Percentiles rank a stretch among this genome's conserved stretches.
Conservation (phyloP, 35 echinoderm and acorn worm genomes). For the Heliocidaris tuberculata region DNA sequence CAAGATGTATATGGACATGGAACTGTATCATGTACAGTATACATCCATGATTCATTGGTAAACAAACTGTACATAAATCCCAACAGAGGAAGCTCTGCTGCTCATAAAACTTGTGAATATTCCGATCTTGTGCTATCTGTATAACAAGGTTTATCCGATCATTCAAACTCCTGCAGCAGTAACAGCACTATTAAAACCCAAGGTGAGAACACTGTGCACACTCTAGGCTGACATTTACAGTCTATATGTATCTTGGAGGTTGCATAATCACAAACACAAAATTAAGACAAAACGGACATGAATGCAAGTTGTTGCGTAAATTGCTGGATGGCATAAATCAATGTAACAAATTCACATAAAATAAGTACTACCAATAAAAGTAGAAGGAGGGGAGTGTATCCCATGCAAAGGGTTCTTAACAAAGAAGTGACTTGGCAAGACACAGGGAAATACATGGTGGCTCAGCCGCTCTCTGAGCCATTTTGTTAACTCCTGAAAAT, state of each 20-base stretch:
- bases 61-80: not conserved
- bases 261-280: not conserved
- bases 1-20: too few species aligned
- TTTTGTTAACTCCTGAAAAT: too few species aligned
- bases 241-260: not conserved
- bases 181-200: not conserved
- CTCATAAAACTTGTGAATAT: not conserved
- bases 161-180: not conserved
- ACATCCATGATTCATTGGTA: not conserved
- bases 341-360: too few species aligned
- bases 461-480: too few species aligned
- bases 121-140: not conserved
- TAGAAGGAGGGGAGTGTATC: too few species aligned
- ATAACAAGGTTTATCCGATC: not conserved
- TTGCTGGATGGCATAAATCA: not conserved
- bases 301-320: not conserved
- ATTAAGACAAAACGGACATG: not conserved
- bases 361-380: too few species aligned
- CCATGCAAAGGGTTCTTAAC: too few species aligned
- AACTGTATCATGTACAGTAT: not conserved
- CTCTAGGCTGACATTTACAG: too few species aligned
- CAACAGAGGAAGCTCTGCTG: not conserved
- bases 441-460: too few species aligned
- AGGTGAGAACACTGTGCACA: too few species aligned
- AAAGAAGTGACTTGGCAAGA: too few species aligned